Evolutionary conservation across 2,888 invertebrate genomes (phyloP).

Genomic region (Zele albiditarsus): DNA sequence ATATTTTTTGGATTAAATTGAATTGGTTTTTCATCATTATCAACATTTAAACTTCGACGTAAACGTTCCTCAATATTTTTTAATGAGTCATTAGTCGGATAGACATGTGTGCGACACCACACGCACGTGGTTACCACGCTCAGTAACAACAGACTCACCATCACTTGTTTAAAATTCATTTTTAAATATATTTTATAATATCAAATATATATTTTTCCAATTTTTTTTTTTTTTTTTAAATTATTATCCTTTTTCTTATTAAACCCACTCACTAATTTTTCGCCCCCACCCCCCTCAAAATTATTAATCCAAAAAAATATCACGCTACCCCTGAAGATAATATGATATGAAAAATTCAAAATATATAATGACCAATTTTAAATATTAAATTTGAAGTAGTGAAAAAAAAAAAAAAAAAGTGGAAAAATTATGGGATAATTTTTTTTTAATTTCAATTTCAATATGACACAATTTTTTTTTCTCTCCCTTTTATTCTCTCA

Average conservation of each 20-base stretch:
- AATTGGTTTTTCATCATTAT: constrained; percentile 45
- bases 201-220: background rate
- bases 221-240: background rate
- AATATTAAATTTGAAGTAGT: background rate
- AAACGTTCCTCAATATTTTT: constrained; percentile 5
- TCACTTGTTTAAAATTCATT: constrained; percentile 20
- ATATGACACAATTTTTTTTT: background rate
- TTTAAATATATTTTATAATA: background rate
- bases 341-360: background rate
- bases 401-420: background rate
- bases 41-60: background rate
- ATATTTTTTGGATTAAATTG: constrained; percentile 62
- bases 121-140: constrained; percentile 33
- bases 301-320: background rate
- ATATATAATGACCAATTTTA: background rate
- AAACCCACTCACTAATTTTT: background rate
- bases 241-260: background rate
- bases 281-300: background rate
- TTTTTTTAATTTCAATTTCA: background rate
- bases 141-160: constrained; percentile 27
- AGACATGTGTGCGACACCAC: constrained; percentile 11
- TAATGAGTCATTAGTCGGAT: background rate
- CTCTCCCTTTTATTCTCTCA: background rate
- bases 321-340: background rate
- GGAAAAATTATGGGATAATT: background rate